Evolutionary conservation across 2,888 invertebrate genomes (phyloP), one percentile per base, ranked within the genome.

Genomic region (Chrysina gloriosa): DNA sequence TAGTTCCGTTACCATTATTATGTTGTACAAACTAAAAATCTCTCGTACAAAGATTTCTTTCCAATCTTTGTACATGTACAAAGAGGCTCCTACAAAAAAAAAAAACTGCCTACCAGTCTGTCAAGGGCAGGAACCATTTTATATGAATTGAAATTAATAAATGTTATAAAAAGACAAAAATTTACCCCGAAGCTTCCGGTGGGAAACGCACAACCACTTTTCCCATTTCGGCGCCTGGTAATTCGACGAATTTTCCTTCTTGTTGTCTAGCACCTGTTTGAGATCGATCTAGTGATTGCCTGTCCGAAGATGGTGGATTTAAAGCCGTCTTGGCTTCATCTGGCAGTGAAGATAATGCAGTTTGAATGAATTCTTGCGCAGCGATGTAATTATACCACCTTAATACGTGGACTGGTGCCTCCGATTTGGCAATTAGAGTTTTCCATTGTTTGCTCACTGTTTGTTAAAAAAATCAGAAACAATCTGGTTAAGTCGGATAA

Each of bases 191-290:
- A 31, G 99, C 99, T 86, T 99, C 99, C 36, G 99, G 99, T n/a
- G 99, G 99, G 82, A 99, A 99, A 70, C 99, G 88, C 0, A 99
- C 98, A 25, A 99, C 89, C 63, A 99, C 98, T 84, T 99, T 95
- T 25, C 98, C 98, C 89, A 94, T 93, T 84, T 97, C 96, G 27
- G 98, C 99, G 63, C 95, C 95, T 0, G 97, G 97, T 63, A 99
- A 86, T 39, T 98, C 98, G 61, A 98, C 89, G 83, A 98, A 99
- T 85, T 98, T 99, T 29, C 98, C 45, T 83, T 84, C 75, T 81
- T 84, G 77, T 83, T 84, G 75, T 65, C 72, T 70, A 14, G 64
- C 68, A 34, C 27, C 67, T 1, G 45, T 14, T 5, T 50, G n/a
- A 14, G 66, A 65, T 50, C 70, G 72, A 27, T 73, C 75, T 14